Conservation (phyloP, 1,140 invertebrate species). For the Bombus haemorrhoidalis region DNA sequence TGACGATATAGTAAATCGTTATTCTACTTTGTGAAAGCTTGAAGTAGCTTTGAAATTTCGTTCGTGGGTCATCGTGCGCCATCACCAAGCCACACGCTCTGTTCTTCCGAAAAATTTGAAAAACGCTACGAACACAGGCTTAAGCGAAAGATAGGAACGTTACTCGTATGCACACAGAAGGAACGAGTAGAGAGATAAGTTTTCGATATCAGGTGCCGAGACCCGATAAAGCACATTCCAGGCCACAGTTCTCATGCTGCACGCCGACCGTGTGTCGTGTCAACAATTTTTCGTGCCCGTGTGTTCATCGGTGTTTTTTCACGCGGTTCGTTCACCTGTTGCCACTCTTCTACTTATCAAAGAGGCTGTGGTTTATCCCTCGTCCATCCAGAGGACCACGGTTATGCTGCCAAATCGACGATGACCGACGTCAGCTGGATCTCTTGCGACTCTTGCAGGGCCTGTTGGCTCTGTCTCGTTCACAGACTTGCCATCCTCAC, state of each 20-base stretch:
- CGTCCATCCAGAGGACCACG: no score
- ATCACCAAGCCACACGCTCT: not conserved
- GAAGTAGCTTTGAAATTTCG: no score
- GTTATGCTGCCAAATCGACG: conserved; percentile 2
- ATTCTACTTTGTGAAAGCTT: accelerated
- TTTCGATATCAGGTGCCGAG: conserved; percentile 74
- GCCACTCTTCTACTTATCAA: not conserved
- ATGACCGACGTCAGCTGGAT: conserved; percentile 48
- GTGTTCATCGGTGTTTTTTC: not conserved
- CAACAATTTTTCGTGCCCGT: conserved; percentile 68
- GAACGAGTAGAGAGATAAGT: conserved; percentile 69
- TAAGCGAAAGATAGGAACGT: conserved; percentile 4
- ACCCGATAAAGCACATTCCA: conserved; percentile 72
- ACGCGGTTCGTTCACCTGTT: conserved; percentile 49
- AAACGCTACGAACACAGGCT: not conserved
- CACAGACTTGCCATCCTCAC: conserved; percentile 22
- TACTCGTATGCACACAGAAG: conserved; percentile 6
- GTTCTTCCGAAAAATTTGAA: not conserved
- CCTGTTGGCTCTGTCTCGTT: conserved; percentile 53
- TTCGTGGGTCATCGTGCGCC: no score
- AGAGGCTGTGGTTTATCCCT: not conserved
- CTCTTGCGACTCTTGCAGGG: conserved; percentile 50
- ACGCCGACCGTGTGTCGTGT: conserved; percentile 64
- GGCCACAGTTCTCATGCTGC: conserved; percentile 68
- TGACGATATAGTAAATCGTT: no score